Percentiles rank a stretch among this genome's conserved stretches.
These are phyloP conservation scores for Chydorus sphaericus DNA, from an alignment of 2,888 invertebrate species.

Conservation along the genomic window DNA sequence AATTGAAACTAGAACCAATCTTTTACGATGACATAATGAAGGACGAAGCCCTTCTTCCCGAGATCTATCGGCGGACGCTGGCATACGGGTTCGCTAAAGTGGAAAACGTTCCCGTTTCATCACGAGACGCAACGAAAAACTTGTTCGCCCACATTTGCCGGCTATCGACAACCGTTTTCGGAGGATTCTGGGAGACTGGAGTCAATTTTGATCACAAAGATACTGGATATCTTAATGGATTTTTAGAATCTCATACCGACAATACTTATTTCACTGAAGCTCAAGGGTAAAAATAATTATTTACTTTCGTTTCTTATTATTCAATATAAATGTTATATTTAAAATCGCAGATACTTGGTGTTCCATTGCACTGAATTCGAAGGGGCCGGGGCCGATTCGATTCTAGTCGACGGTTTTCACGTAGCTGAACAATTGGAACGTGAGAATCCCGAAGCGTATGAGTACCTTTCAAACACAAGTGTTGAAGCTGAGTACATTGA, in stretches of 20 bases:
- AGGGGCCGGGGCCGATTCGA: slow-evolving; percentile 53
- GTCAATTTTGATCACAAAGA: slow-evolving; percentile 45
- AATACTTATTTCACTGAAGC: slow-evolving; percentile 62
- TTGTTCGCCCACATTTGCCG: slow-evolving; percentile 43
- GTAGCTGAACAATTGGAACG: slow-evolving; percentile 42
- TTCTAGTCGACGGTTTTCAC: slow-evolving; percentile 57
- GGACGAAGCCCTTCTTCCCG: neutral
- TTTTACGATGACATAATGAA: neutral
- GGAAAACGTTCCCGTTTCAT: slow-evolving; percentile 34
- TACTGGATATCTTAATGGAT: slow-evolving; percentile 52
- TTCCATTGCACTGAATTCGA: slow-evolving; percentile 44
- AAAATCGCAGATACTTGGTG: slow-evolving; percentile 33
- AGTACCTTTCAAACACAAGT: slow-evolving; percentile 39
- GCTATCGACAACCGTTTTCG: slow-evolving; percentile 52
- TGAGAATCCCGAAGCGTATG: slow-evolving; percentile 39
- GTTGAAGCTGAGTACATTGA: slow-evolving; percentile 51
- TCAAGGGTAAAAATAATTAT: slow-evolving; percentile 40
- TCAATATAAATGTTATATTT: neutral
- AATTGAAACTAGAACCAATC: neutral
- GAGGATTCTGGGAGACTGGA: slow-evolving; percentile 54
- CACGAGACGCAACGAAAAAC: slow-evolving; percentile 37
- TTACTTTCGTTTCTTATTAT: neutral
- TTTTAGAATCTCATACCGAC: slow-evolving; percentile 57
- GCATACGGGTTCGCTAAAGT: slow-evolving; percentile 20
- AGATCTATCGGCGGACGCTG: slow-evolving; percentile 16